Conservation (phyloP, 2,113 vertebrate species). For the Mirounga angustirostris region DNA sequence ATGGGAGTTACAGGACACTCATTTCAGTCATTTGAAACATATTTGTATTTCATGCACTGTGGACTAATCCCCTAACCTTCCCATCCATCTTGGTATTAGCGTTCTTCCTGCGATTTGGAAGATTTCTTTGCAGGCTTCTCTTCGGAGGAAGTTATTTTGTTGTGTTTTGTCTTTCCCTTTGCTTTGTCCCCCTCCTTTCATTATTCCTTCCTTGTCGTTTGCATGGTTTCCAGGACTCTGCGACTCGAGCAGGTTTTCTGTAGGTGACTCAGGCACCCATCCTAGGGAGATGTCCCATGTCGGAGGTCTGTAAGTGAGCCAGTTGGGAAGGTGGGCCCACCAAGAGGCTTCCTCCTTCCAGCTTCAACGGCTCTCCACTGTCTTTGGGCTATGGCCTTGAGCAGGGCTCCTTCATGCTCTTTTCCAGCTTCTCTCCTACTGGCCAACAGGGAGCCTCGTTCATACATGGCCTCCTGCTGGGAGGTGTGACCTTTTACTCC, state of each 20-base stretch:
- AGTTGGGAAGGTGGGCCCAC: background rate
- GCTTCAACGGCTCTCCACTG: background rate
- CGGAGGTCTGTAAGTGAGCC: background rate
- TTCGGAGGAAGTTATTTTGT: background rate
- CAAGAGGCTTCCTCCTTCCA: background rate
- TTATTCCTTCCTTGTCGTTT: background rate
- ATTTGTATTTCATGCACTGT: background rate
- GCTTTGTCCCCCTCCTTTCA: background rate
- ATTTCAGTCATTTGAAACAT: background rate
- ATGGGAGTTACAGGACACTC: background rate
- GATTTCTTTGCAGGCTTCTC: background rate
- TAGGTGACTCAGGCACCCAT: background rate
- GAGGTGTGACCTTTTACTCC: fast-evolving
- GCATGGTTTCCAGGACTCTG: background rate
- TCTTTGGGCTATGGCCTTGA: background rate
- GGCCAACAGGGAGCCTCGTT: background rate
- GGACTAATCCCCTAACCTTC: background rate
- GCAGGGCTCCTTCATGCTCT: background rate
- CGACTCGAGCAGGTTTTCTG: background rate
- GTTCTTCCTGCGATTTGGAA: background rate
- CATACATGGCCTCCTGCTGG: background rate
- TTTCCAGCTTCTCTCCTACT: background rate
- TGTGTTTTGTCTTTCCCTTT: background rate
- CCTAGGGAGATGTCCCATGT: background rate
- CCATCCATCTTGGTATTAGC: background rate